Evolutionary conservation across 2,797 vertebrate species (phyloP), one percentile per base, ranked within the genome.

Genomic region (Dallia pectoralis): DNA sequence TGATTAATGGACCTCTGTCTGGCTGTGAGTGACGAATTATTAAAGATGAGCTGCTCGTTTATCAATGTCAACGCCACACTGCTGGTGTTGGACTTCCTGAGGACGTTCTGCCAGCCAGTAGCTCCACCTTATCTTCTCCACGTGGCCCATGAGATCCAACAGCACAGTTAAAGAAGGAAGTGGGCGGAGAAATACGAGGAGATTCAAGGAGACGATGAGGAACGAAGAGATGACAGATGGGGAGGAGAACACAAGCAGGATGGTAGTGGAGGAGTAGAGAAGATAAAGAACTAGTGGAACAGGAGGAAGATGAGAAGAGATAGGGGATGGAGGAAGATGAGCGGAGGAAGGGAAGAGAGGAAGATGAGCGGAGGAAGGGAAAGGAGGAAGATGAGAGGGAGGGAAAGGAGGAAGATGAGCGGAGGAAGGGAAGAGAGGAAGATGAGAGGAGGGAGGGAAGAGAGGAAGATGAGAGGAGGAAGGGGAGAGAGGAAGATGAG

Each of bases 11-110:
- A 91, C 83, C 88, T 84, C 85, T 92, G 89, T 79, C 71, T 74
- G 85, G 78, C 82, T 53, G 85, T 91, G 91, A 93, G 89, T 92
- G 92, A 93, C 82, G 69, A 90, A 93, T 93, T 89, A 93, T 93
- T 88, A 91, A 87, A 87, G 82, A 82, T 30, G 82, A 83, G 87
- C 59, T 72, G 77, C 87, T 92, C 90, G 83, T 93, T 91, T 87
- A 88, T 94, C 92, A 93, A 82, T 91, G 90, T 92, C 92, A 89
- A 74, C 74, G 2, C 32, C 19, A 77, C 80, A 72, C 59, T 12
- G 76, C 77, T 76, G 67, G 78, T 73, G 77, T 85, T 67, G 18
- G 48, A 75, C 81, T 83, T 22, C 29, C 66, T 25, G 82, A 44
- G 40, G 40, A 79, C 75, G 32, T 85, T 87, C 83, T 86, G 32